Base-by-base conservation (phyloP, 2,113 vertebrate species). In the Pogona vitticeps region DNA sequence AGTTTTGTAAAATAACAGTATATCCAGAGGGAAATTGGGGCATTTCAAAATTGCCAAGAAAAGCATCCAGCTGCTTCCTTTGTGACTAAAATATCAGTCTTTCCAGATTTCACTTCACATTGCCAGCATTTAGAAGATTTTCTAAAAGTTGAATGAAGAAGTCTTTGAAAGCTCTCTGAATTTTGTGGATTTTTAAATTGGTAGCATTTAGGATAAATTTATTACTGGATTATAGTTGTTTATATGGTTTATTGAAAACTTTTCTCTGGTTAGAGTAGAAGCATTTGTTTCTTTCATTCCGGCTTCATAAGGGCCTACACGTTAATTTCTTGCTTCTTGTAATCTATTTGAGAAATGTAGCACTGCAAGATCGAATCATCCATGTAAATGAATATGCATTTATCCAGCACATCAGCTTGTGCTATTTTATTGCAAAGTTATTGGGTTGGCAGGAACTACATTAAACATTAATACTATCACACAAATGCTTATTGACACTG, bases 11-110 rank as follows among this genome's bases (percentile, higher is more conserved):
- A 80, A 15, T 68, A 70, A 65, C 90, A 92, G 85, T 86, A 94
- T 88, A 91, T 89, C 89, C 91, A 86, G 78, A 94, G 88, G 93
- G 89, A 82, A 88, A 90, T 76, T 72, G 82, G 80, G 76, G 70
- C 87, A 70, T 95, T 94, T 94, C 89, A 93, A 81, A 95, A 91
- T 88, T 77, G 9, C 84, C 88, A 90, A 92, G 77, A 91, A 93
- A 91, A 91, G 76, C 86, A 94, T 86, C 92, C 84, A 94, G 94
- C 93, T 93, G 82, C 23, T 93, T 93, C 86, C 87, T 89, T 89
- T 93, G 88, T 94, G 92, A 94, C 83, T 73, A 71, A 94, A 96
- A 90, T 93, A 94, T 46, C 91, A 95, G 80, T 80, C 91, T 93
- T 93, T 90, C 83, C 83, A 88, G 84, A 87, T 94, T 89, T 96